These are phyloP conservation scores for Vespertilio murinus DNA, from an alignment of 2,797 vertebrate genomes.

Conservation along the genomic window DNA sequence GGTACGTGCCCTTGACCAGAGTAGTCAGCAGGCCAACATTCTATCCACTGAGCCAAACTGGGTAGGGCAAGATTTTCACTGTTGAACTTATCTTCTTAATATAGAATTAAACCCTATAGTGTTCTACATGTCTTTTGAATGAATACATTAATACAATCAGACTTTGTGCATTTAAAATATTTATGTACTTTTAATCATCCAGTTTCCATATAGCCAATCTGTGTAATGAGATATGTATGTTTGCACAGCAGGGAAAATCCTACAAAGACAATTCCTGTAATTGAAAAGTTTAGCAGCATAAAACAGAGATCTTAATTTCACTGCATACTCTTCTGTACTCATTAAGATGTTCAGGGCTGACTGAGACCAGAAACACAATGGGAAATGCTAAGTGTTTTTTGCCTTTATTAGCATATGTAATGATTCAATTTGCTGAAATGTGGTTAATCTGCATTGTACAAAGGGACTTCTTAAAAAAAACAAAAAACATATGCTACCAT, in stretches of 20 bases:
- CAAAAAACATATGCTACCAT: not conserved
- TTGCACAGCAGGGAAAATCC: not conserved
- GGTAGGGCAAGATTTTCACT: not conserved
- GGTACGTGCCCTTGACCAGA: too few relatives aligned
- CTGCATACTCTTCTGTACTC: not conserved
- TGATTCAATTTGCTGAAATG: not conserved
- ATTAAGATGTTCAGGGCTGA: not conserved
- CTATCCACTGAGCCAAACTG: too few relatives aligned
- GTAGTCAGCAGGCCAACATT: too few relatives aligned
- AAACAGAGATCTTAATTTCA: not conserved
- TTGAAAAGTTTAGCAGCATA: not conserved
- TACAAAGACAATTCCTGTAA: not conserved
- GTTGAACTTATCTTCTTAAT: not conserved
- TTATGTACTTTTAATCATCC: not conserved
- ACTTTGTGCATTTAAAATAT: not conserved
- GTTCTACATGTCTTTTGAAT: not conserved
- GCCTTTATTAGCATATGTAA: not conserved
- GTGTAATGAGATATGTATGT: not conserved
- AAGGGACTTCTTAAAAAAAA: not conserved
- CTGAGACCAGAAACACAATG: not conserved
- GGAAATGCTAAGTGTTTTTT: not conserved
- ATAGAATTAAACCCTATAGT: not conserved
- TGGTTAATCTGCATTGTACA: not conserved
- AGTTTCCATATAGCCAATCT: not conserved
- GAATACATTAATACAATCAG: not conserved